Evolutionary conservation across 2,797 vertebrate genomes (phyloP), one percentile per base, ranked within the genome.

Genomic region (Florisuga fusca): DNA sequence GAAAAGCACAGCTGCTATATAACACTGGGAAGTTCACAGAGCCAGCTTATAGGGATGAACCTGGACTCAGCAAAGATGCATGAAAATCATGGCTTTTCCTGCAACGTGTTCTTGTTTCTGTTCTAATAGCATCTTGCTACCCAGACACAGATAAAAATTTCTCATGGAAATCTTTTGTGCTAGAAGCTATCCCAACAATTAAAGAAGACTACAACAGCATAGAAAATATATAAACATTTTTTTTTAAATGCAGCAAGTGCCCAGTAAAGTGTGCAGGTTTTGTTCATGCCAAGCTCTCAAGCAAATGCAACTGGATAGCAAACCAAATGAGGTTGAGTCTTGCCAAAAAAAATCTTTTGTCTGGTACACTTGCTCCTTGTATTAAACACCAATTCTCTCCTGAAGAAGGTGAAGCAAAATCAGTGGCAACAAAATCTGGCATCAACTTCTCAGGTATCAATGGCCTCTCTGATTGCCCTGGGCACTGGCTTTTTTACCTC

Each of bases 201-300:
- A 87, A 63, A 67, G 75, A 3, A 84, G 61, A 71, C 33, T 48
- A 10, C 10, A 14, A 12, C 7, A 71, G 59, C 19, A 43, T 26
- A 71, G 50, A 58, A 84, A 57, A 67, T 31, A 61, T 0, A 10
- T 9, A 26, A 57, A 12, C 0, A 1, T 29, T 71, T 89, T 48
- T 26, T 0, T 36, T 8, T 61, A 61, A 61, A 63, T 20, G n/a
- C 41, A 88, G 31, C 33, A 83, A 92, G 33, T 3, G 1, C 48
- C 69, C 38, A 41, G 38, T 45, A 51, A 69, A 27, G 50, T 53
- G 63, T 74, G 61, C 67, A 78, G 51, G 19, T 61, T 85, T 72
- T 78, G n/a, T 31, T 66, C 21, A 12, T 14, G 58, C 57, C 69
- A 87, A 94, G 55, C 15, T 36, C 57, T 90, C 74, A 73, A 87